A percentile compares a stretch with the other conserved stretches of the same genome.
Evolutionary conservation across 2,113 vertebrate genomes (phyloP).

Genomic region (Grus americana): DNA sequence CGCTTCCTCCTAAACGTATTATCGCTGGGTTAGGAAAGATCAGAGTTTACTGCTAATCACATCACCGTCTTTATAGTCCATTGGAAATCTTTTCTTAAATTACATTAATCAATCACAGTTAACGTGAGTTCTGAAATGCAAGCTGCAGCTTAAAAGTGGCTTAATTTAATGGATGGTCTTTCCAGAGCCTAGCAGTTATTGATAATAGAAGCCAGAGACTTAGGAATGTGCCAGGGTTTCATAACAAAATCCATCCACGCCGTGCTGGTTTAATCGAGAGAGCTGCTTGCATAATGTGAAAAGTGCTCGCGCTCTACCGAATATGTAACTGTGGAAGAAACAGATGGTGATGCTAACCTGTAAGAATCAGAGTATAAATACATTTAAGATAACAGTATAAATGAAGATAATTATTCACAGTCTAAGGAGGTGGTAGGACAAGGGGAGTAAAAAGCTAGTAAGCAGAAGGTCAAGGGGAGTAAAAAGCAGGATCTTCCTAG

Average conservation of each 20-base stretch:
- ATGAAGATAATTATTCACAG: slow-evolving; percentile 41
- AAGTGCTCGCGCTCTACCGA: background rate
- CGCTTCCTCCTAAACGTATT: background rate
- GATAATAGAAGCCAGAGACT: slow-evolving; percentile 24
- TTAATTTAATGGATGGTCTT: slow-evolving; percentile 60
- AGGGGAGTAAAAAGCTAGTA: background rate
- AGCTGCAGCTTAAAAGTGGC: slow-evolving; percentile 48
- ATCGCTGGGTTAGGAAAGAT: background rate
- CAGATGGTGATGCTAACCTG: slow-evolving; percentile 37
- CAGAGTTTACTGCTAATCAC: slow-evolving; percentile 30
- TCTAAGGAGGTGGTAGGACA: slow-evolving; percentile 6
- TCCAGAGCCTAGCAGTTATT: slow-evolving; percentile 23
- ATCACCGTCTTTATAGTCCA: background rate
- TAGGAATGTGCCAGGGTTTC: slow-evolving; percentile 40
- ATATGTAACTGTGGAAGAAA: slow-evolving; percentile 23
- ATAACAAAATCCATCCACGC: slow-evolving; percentile 33
- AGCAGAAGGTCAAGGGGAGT: background rate
- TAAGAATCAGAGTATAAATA: slow-evolving; percentile 52
- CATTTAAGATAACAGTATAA: slow-evolving; percentile 46
- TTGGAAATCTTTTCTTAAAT: slow-evolving; percentile 45
- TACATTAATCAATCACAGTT: slow-evolving; percentile 54
- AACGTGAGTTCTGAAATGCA: slow-evolving; percentile 38
- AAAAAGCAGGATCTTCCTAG: background rate
- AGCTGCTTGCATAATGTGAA: slow-evolving; percentile 30
- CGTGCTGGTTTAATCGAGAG: slow-evolving; percentile 23